Percentiles rank a stretch among this genome's conserved stretches.
These are phyloP conservation scores for Sinocyclocheilus maitianheensis DNA, from an alignment of 2,113 vertebrate genomes.

Conservation along the genomic window DNA sequence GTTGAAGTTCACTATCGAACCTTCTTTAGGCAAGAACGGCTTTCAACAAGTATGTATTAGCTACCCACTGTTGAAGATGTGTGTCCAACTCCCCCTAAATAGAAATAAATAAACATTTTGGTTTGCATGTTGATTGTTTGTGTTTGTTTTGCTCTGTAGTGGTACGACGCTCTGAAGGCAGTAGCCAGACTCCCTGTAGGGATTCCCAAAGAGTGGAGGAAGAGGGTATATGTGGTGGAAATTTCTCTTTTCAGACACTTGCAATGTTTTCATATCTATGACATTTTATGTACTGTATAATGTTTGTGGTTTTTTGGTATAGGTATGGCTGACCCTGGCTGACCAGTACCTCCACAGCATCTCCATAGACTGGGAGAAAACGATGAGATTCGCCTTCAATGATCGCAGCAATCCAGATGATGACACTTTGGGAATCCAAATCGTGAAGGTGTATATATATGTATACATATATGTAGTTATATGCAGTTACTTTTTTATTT, in stretches of 20 bases:
- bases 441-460: constrained; percentile 95
- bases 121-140: not conserved
- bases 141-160: constrained; percentile 73
- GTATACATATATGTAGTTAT: not conserved
- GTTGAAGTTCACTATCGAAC: constrained; percentile 96
- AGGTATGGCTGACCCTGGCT: constrained; percentile 97
- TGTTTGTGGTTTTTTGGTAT: not conserved
- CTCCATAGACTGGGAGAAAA: constrained; percentile 99
- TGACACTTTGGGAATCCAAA: constrained; percentile 96
- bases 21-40: constrained; percentile 93
- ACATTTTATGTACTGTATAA: not conserved
- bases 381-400: constrained; percentile 96
- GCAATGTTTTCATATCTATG: not conserved
- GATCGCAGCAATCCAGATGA: constrained; percentile 98
- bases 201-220: constrained; percentile 96
- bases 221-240: constrained; percentile 77
- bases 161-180: constrained; percentile 96
- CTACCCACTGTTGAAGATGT: not conserved
- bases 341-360: constrained; percentile 82
- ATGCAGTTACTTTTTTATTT: not conserved
- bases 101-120: not conserved
- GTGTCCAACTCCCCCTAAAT: not conserved
- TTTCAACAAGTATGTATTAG: constrained; percentile 92
- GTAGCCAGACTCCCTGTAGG: constrained; percentile 93
- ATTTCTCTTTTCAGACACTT: not conserved